Conservation (phyloP, 2,888 invertebrate genomes). For the Creontiades dilutus region DNA sequence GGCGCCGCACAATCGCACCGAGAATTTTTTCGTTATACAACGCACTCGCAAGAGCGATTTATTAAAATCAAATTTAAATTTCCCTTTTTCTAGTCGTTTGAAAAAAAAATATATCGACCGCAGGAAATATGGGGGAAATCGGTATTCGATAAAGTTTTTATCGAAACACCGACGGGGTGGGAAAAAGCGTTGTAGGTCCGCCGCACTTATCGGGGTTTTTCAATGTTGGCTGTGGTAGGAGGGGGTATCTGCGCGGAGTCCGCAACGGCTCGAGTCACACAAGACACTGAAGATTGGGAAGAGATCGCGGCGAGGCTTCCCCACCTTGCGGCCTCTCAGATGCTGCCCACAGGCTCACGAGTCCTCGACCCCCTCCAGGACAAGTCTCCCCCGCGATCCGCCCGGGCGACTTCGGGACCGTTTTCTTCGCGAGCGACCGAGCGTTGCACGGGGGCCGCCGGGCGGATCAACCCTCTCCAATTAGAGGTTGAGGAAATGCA, state of each 20-base stretch:
- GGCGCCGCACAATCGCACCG: constrained; percentile 60
- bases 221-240: background rate
- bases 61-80: background rate
- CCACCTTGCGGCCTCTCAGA: constrained; percentile 7
- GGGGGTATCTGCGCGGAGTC: constrained; percentile 7
- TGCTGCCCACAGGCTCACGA: background rate
- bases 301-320: constrained; percentile 4
- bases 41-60: constrained; percentile 46
- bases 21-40: background rate
- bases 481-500: no score
- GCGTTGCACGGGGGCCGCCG: background rate
- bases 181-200: constrained; percentile 18
- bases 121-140: background rate
- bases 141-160: background rate
- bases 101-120: background rate
- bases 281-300: constrained; percentile 58
- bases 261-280: constrained; percentile 65
- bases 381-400: background rate
- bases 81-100: background rate
- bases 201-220: constrained; percentile 44
- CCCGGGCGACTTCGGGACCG: no score
- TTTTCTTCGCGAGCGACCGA: background rate
- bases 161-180: background rate
- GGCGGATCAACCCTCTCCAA: no score
- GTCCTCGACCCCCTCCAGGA: constrained; percentile 23